These are phyloP conservation scores for Cylloceria caligata DNA, from an alignment of 2,888 invertebrate genomes.

Conservation along the genomic window DNA sequence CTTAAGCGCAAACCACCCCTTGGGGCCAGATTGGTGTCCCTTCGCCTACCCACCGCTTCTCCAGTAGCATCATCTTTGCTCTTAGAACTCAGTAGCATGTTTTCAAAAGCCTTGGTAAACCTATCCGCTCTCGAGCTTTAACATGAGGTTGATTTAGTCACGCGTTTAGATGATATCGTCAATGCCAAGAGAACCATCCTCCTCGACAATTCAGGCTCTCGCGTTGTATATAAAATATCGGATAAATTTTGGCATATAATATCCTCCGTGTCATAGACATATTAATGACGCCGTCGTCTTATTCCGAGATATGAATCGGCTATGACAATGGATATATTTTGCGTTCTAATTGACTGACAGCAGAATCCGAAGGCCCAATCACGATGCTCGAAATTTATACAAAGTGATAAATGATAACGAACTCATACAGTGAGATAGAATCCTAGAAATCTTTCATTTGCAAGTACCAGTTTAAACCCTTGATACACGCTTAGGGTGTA, in stretches of 20 bases:
- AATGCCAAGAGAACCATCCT: not conserved
- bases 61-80: slow-evolving; percentile 54
- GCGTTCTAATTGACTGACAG: no score
- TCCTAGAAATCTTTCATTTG: no score
- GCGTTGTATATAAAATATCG: not conserved
- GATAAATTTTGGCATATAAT: not conserved
- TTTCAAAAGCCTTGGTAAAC: slow-evolving; percentile 49
- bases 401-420: no score
- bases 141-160: slow-evolving; percentile 50
- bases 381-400: no score
- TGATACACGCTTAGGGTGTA: no score
- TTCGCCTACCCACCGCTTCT: slow-evolving; percentile 14
- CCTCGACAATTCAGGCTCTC: not conserved
- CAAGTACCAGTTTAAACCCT: not conserved
- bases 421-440: no score
- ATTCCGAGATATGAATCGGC: no score
- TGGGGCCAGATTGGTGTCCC: slow-evolving; percentile 35
- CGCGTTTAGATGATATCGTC: slow-evolving; percentile 25
- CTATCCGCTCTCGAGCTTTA: slow-evolving; percentile 19
- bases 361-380: no score
- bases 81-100: slow-evolving; percentile 28
- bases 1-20: slow-evolving; percentile 31
- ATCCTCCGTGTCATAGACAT: not conserved
- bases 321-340: no score
- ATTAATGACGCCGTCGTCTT: not conserved